Base-by-base conservation (phyloP, 2,113 vertebrate species). In the Sander lucioperca region DNA sequence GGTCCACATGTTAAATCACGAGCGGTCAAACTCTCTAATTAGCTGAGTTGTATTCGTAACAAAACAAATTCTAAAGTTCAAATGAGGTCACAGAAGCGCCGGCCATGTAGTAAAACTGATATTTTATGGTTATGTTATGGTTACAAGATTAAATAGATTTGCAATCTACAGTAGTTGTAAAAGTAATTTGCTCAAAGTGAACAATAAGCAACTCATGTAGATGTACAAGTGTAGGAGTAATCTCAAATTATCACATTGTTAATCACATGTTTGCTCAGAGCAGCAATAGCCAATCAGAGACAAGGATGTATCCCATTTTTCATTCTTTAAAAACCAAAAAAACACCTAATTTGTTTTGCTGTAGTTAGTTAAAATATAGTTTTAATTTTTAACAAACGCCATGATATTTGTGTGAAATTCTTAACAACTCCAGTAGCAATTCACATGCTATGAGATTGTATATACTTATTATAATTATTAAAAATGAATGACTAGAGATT, bases 1-100 rank as follows among this genome's bases (percentile, higher is more conserved):
- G 74, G 36, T 84, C 89, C 91, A 89, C 10, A 57, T 83, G 84
- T 69, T 74, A 64, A 88, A 81, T 83, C 68, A 77, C 59, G 19
- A 64, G 59, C 61, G 43, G 48, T 80, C 53, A 74, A 57, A 80
- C 58, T 67, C 66, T 62, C 57, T 66, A 61, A 79, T 86, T 74
- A 87, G 58, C 33, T 2, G 1, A 75, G 21, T 45, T 18, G 51
- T 54, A n/a, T 73, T 77, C 36, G 56, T 47, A 67, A 85, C 58
- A 63, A 84, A 82, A 33, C 58, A 69, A 67, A 87, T 27, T 66
- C 23, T 39, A 63, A 12, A n/a, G 48, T 63, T 76, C 57, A 75
- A 14, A 69, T 10, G 2, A 21, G 25, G 48, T n/a, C 39, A 36
- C 0, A 16, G 39, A 59, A 4, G 21, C 12, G 0, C 6, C 5